Base-by-base conservation (phyloP, 2,888 invertebrate genomes). In the Agonopterix alstromeriana region DNA sequence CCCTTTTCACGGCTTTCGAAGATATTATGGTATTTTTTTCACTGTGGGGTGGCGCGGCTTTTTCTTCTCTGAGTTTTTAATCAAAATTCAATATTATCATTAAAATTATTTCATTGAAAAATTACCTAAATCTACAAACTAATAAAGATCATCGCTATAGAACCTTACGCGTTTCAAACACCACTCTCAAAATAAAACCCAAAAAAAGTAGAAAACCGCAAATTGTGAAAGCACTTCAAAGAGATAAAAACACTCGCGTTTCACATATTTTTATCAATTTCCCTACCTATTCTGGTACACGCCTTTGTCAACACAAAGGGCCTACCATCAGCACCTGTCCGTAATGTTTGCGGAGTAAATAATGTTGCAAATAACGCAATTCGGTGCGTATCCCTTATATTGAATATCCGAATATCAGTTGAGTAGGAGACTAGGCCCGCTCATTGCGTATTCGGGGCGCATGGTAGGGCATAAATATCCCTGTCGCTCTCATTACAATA, bases 401-500 rank as follows among this genome's bases (percentile, higher is more conserved):
- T 73, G 69, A 73, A 75, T 73, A 74, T 62, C 65, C 61, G 67
- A 69, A 68, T 65, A 63, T 65, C 53, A 55, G 51, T 62, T 38
- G 38, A 10, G 8, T 11, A 8, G 11, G 42, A 42, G 42, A 1
- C 42, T 12, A 48, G 56, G 55, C 45, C 57, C 57, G 54, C 72
- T 83, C 82, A 83, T 86, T 84, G 66, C 53, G 71, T 85, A 87
- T 87, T 84, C 87, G 67, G 78, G 73, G 65, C 70, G 83, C 84
- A 72, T 82, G 80, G 72, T 57, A 54, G 55, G 78, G 82, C 87
- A 86, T 86, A 88, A 88, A 86, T 87, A 88, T 86, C 84, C 79
- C 76, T 80, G 82, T 82, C 85, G 77, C 69, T 61, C 83, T 85
- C 84, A 84, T 86, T 86, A 86, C 82, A 82, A 84, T 83, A 79